Conservation (phyloP, 2,113 vertebrate genomes). For the Oreochromis spilurus region DNA sequence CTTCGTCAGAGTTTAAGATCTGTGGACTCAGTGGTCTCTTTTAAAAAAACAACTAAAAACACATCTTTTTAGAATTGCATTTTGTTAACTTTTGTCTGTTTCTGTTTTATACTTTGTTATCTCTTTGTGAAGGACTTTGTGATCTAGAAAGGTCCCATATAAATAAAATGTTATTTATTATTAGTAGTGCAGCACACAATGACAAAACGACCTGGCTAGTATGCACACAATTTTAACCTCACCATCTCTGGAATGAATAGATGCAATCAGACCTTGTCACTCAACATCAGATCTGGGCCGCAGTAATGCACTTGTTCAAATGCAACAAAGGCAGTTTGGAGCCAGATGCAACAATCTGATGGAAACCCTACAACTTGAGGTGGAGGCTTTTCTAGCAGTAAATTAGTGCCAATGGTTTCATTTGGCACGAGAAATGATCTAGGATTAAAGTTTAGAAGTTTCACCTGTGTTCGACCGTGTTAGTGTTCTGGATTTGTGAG, state of each 20-base stretch:
- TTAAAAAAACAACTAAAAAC: neutral
- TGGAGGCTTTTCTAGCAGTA: neutral
- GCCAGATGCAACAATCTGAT: neutral
- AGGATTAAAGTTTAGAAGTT: neutral
- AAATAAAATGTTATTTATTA: neutral
- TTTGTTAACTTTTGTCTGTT: neutral
- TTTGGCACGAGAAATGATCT: neutral
- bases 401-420: neutral
- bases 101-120: neutral
- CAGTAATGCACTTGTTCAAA: neutral
- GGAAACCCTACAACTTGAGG: neutral
- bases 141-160: neutral
- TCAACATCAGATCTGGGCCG: neutral
- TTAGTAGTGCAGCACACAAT: neutral
- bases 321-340: neutral
- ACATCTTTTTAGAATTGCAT: neutral
- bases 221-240: neutral
- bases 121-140: neutral
- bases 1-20: neutral
- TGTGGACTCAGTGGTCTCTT: neutral
- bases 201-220: neutral
- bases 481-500: neutral
- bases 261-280: neutral
- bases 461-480: conserved; percentile 47
- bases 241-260: neutral